phyloP scores from a whole-genome alignment of 2,113 vertebrate genomes.

The Lampris megalopsis region DNA sequence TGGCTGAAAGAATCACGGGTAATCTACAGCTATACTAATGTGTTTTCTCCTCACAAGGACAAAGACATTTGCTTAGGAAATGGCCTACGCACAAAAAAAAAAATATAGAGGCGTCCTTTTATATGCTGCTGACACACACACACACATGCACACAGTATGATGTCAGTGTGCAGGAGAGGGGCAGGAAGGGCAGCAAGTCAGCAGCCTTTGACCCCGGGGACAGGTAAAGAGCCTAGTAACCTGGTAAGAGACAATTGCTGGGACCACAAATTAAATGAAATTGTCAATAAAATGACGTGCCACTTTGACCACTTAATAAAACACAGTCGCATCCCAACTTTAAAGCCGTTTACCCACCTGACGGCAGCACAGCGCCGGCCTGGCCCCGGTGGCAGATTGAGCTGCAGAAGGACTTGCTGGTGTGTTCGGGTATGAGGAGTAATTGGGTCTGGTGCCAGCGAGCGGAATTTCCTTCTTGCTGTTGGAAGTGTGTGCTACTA shows the following conservation, averaged over 20 bases:
- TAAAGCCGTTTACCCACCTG: slow-evolving; percentile 97
- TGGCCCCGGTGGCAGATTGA: slow-evolving; percentile 96
- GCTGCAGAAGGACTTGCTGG: slow-evolving; percentile 99
- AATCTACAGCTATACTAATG: slow-evolving; percentile 78
- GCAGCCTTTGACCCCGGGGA: slow-evolving; percentile 55
- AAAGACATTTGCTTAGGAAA: slow-evolving; percentile 70
- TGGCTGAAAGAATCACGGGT: slow-evolving; percentile 75
- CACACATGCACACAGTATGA: slow-evolving; percentile 35
- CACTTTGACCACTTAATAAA: slow-evolving; percentile 71
- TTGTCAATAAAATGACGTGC: slow-evolving; percentile 78
- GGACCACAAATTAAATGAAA: slow-evolving; percentile 77
- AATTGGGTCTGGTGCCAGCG: slow-evolving; percentile 98
- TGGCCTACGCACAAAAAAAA: slow-evolving; percentile 59
- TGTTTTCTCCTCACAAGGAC: slow-evolving; percentile 71
- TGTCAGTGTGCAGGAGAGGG: slow-evolving; percentile 56
- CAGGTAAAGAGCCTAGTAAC: slow-evolving; percentile 59
- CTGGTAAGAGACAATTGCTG: slow-evolving; percentile 75
- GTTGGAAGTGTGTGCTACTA: slow-evolving; percentile 98
- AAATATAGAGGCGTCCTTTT: slow-evolving; percentile 48
- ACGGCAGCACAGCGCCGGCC: slow-evolving; percentile 92
- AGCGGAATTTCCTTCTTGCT: slow-evolving; percentile 94
- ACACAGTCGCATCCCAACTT: slow-evolving; percentile 77
- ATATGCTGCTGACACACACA: slow-evolving; percentile 25
- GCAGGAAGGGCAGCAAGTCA: slow-evolving; percentile 61
- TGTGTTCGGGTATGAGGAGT: slow-evolving; percentile 99